Percentiles rank a stretch among this genome's conserved stretches.
Conservation (phyloP, 2,797 vertebrate species). For the Limosa lapponica region DNA sequence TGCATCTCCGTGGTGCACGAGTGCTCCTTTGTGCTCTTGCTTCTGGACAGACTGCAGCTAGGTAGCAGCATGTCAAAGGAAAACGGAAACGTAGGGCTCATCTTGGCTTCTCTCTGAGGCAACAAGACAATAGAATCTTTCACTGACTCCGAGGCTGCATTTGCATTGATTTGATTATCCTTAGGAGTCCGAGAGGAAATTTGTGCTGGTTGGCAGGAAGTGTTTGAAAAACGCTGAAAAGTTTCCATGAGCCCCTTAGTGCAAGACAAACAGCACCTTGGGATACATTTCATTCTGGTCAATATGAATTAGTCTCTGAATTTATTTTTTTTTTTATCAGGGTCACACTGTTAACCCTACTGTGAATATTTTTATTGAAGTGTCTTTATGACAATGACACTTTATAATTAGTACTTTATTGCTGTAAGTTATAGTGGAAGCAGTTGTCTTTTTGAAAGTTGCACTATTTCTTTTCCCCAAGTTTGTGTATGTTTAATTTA, state of each 20-base stretch:
- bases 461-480: neutral
- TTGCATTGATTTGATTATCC: neutral
- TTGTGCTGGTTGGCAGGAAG: neutral
- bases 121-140: neutral
- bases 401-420: neutral
- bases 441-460: neutral
- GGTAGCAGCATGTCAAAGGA: neutral
- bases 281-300: neutral
- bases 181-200: neutral
- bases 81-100: neutral
- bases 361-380: neutral
- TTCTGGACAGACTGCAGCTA: neutral
- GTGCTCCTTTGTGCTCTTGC: neutral
- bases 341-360: neutral
- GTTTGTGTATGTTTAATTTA: neutral
- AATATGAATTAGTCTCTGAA: neutral
- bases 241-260: neutral
- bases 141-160: neutral
- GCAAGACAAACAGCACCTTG: fast-evolving
- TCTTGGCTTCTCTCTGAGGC: neutral
- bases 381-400: neutral
- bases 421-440: neutral
- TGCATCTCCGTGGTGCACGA: fast-evolving
- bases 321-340: neutral
- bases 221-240: neutral